Percentiles rank a stretch among this genome's conserved stretches.
phyloP scores from a whole-genome alignment of 2,113 vertebrate species.

The Rhea pennata region DNA sequence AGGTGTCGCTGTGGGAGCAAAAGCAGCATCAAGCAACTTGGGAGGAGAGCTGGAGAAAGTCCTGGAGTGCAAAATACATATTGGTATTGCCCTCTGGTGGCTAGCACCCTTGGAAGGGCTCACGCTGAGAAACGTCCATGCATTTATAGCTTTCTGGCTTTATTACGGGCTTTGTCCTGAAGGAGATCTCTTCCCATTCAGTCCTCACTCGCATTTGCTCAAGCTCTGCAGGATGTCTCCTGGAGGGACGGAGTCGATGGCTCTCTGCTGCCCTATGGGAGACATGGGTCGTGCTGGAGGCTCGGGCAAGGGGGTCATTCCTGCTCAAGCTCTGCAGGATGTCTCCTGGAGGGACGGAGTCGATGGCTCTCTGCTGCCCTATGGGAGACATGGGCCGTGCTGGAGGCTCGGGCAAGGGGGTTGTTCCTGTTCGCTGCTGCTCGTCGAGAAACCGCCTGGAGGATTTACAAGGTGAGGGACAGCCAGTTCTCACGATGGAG shows the following conservation, averaged over 20 bases:
- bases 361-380: rapidly evolving
- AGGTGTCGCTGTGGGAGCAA: no score
- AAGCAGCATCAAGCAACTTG: no score
- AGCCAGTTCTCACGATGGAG: neutral
- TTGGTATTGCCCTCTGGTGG: slow-evolving; percentile 12
- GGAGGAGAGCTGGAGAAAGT: neutral
- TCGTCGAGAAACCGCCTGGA: neutral
- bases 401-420: neutral
- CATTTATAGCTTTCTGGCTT: neutral
- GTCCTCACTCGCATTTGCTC: neutral
- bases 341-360: neutral
- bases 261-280: rapidly evolving
- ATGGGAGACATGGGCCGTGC: neutral
- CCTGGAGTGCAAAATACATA: neutral
- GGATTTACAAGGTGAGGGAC: neutral
- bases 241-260: neutral
- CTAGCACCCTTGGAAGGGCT: rapidly evolving
- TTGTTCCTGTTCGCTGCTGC: neutral
- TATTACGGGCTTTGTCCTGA: neutral
- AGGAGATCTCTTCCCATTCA: neutral
- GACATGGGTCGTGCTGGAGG: neutral
- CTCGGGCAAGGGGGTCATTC: neutral
- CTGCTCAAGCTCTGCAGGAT: neutral
- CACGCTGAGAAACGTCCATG: neutral
- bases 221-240: neutral